phyloP scores from a whole-genome alignment of 2,113 vertebrate genomes.

The Passerina amoena region DNA sequence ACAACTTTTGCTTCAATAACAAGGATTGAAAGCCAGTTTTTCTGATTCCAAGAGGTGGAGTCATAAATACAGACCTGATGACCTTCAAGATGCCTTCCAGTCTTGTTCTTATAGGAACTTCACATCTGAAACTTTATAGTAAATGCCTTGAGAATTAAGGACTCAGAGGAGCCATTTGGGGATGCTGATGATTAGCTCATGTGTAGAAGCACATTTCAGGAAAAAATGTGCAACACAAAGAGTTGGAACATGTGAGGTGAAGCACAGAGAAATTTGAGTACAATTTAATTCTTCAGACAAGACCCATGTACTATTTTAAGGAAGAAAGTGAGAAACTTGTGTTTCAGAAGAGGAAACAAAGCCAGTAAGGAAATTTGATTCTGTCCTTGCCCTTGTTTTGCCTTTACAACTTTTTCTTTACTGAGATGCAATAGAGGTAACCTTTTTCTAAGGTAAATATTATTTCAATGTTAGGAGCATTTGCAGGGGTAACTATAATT shows the following conservation, averaged over 20 bases:
- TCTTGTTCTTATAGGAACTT: background rate
- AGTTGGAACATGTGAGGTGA: background rate
- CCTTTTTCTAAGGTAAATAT: background rate
- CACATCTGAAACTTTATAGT: background rate
- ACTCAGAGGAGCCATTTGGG: background rate
- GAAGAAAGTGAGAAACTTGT: background rate
- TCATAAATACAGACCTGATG: background rate
- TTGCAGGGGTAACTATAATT: background rate
- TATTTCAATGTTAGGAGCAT: background rate
- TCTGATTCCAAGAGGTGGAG: background rate
- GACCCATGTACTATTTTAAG: background rate
- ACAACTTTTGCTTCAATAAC: background rate
- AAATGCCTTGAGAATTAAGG: background rate
- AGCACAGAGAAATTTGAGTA: background rate
- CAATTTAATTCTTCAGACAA: background rate
- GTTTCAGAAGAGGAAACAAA: background rate
- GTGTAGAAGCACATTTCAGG: background rate
- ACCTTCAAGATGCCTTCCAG: background rate
- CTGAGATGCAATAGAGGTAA: background rate
- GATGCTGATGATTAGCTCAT: background rate
- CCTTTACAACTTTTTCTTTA: background rate
- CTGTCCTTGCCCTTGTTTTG: background rate
- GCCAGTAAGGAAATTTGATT: background rate
- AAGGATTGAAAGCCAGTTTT: background rate
- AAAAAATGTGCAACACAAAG: background rate